Evolutionary conservation across 37 sponge, comb jelly and placozoan genomes (phyloP), one percentile per base, ranked within the genome.

Genomic region (Dysidea cf. avara): DNA sequence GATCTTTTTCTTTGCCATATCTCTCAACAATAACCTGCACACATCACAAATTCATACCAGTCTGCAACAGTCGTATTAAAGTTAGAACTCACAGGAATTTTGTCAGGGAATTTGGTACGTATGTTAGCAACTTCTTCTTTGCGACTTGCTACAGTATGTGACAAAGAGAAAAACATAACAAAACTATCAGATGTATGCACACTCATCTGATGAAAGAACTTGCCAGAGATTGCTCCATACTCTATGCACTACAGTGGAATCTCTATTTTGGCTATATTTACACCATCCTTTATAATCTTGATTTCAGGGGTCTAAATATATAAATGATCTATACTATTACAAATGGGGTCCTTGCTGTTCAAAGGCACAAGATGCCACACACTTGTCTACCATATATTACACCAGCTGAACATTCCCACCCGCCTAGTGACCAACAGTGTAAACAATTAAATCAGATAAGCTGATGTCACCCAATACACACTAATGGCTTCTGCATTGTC

Each of bases 121-220:
- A 98, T 98, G 75, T 89, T 95, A 18, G 82, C 83, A 20, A 94
- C 99, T 60, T 98, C 99, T 50, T 88, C 87, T 68, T 86, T 86
- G 38, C 99, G 62, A 83, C 93, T 95, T 20, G 87, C 99, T 98
- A 80, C 14, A 85, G 52, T 7, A 21, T 2, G 56, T 24, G 39
- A 0, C 18, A 38, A 26, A 28, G 16, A 53, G 30, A 29, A 22
- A 61, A 40, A 58, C 4, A 48, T 32, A 35, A 18, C 13, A 9
- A 55, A 58, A 9, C 16, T 29, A 49, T 30, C 39, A 43, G 28
- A 7, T 17, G 6, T 21, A 18, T 13, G 40, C 48, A 66, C 39
- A 77, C 32, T 36, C 7, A 39, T 61, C 46, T 13, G 48, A 49
- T 49, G 28, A 4, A 30, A 5, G 7, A 31, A 9, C 5, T 28